phyloP scores from a whole-genome alignment of 2,113 vertebrate species.

The Dromiciops gliroides region DNA sequence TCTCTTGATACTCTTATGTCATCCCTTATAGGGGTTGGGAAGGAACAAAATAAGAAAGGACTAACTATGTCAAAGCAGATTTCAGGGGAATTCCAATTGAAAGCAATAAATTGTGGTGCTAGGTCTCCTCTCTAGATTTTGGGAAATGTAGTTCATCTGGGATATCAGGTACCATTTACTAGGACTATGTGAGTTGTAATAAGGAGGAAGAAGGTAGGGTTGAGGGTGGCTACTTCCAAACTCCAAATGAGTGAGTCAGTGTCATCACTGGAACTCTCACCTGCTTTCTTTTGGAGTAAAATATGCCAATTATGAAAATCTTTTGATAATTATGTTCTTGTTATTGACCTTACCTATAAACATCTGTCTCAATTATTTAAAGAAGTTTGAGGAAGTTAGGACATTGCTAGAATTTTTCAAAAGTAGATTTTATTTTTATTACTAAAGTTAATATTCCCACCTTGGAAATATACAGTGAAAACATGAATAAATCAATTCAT shows the following conservation, averaged over 20 bases:
- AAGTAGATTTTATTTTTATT: slow-evolving; percentile 2
- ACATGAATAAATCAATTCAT: background rate
- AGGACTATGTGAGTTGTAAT: background rate
- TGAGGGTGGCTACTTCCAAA: background rate
- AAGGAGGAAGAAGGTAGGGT: background rate
- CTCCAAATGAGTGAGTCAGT: background rate
- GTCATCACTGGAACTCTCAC: background rate
- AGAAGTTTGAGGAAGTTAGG: background rate
- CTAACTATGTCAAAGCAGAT: background rate
- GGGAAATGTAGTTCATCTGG: background rate
- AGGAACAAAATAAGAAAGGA: background rate
- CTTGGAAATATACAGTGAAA: background rate
- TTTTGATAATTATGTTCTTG: slow-evolving; percentile 14
- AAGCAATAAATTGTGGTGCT: background rate
- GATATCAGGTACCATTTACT: background rate
- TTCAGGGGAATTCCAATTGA: background rate
- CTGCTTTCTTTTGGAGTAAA: background rate
- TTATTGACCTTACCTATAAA: background rate
- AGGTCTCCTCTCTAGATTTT: background rate
- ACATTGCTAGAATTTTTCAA: slow-evolving; percentile 18
- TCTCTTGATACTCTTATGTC: background rate
- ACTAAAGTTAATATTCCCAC: background rate
- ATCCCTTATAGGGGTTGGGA: background rate
- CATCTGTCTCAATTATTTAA: background rate
- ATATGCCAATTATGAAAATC: slow-evolving; percentile 10